A percentile compares a stretch with the other conserved stretches of the same genome.
These are phyloP conservation scores for Mesorhabditis belari DNA, from an alignment of 2,888 invertebrate species.

Conservation along the genomic window DNA sequence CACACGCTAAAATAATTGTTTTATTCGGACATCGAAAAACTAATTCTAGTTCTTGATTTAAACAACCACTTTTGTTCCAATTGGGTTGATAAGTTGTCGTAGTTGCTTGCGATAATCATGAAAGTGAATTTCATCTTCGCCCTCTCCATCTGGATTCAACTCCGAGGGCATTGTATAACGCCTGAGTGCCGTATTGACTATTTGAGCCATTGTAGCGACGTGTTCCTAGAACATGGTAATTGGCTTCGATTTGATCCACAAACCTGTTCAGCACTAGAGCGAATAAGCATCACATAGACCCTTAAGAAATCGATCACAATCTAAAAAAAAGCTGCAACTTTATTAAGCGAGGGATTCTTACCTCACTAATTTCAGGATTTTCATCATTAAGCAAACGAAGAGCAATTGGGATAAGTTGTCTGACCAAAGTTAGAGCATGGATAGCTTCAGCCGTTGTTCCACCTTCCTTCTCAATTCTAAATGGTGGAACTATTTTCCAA, in stretches of 20 bases:
- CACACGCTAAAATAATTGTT: conserved; percentile 10
- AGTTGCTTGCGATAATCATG: conserved; percentile 31
- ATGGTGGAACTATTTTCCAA: no score
- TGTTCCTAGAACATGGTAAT: no score
- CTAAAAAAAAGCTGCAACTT: not conserved
- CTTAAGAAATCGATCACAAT: conserved; percentile 18
- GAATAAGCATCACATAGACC: conserved; percentile 12
- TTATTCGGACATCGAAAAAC: not conserved
- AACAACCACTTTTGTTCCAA: conserved; percentile 22
- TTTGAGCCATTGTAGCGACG: no score
- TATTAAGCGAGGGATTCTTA: not conserved
- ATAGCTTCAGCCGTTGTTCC: not conserved
- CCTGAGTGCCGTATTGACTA: conserved; percentile 13
- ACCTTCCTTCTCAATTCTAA: not conserved
- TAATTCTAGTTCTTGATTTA: no score
- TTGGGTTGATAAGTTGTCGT: conserved; percentile 18
- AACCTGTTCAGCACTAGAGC: not conserved
- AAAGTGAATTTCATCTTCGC: conserved; percentile 36
- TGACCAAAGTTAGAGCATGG: conserved; percentile 11
- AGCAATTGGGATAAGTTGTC: conserved; percentile 11
- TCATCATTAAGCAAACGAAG: conserved; percentile 20
- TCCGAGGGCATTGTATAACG: conserved; percentile 26
- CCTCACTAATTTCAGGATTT: conserved; percentile 21
- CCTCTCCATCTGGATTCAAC: conserved; percentile 30
- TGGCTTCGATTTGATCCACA: no score